Evolutionary conservation across 2,113 vertebrate species (phyloP).

Genomic region (Oxyruncus cristatus): DNA sequence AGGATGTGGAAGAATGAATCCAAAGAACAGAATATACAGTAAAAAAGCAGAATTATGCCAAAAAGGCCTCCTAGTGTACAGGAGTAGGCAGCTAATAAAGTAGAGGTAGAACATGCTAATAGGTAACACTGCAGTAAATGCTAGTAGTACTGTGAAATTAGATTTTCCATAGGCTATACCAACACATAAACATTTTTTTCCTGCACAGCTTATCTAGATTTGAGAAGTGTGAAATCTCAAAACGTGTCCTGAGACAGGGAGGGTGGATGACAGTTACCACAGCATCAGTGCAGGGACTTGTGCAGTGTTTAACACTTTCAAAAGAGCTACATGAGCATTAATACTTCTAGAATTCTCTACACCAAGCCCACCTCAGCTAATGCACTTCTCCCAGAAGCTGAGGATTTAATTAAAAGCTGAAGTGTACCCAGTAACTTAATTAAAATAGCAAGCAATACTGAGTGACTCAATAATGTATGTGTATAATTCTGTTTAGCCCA

Average conservation of each 20-base stretch:
- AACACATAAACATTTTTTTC: not conserved
- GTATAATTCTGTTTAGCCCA: not conserved
- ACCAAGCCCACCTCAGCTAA: not conserved
- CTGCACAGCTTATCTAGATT: not conserved
- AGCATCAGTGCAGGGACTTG: not conserved
- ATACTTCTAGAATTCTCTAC: not conserved
- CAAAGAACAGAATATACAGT: not conserved
- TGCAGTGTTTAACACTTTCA: not conserved
- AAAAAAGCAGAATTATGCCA: not conserved
- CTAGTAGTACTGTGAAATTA: not conserved
- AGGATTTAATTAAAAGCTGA: slow-evolving; percentile 65
- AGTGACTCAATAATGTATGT: slow-evolving; percentile 34
- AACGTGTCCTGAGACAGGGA: not conserved
- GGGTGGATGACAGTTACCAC: not conserved
- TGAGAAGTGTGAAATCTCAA: not conserved
- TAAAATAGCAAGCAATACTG: slow-evolving; percentile 51
- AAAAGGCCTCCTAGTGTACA: not conserved
- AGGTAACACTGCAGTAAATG: not conserved
- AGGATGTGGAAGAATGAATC: not conserved
- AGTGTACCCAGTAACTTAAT: slow-evolving; percentile 56
- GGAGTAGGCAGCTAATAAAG: not conserved
- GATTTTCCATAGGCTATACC: not conserved
- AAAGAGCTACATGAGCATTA: not conserved
- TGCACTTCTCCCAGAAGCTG: slow-evolving; percentile 30
- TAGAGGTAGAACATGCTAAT: not conserved